phyloP scores from a whole-genome alignment of 2,113 vertebrate species.

The Poicephalus meyeri region DNA sequence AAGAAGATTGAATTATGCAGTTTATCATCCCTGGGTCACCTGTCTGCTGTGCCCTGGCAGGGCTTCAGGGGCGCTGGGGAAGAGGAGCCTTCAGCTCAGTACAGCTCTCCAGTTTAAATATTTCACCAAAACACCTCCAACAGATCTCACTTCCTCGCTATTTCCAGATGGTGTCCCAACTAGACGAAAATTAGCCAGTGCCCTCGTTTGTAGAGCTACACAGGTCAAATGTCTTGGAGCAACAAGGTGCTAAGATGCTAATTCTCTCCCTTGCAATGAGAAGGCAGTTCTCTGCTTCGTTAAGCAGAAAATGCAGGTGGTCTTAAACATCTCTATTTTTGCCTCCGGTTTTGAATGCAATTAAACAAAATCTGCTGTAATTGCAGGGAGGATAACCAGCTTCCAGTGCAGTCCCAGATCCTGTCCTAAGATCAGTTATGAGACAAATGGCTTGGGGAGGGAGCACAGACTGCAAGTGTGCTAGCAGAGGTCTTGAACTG shows the following conservation, averaged over 20 bases:
- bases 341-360: neutral
- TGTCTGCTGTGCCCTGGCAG: fast-evolving
- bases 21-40: neutral
- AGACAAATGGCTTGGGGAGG: neutral
- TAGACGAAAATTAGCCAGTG: constrained; percentile 56
- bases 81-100: neutral
- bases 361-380: neutral
- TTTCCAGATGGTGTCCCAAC: neutral
- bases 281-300: neutral
- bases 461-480: neutral
- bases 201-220: neutral
- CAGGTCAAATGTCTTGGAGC: constrained; percentile 28
- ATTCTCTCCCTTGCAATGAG: neutral
- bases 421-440: neutral
- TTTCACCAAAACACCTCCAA: neutral
- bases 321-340: neutral
- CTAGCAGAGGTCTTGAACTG: neutral
- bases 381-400: neutral
- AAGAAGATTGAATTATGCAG: neutral
- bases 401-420: neutral
- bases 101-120: neutral
- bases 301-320: constrained; percentile 42
- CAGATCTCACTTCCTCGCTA: neutral
- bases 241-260: constrained; percentile 43
- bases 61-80: neutral